Evolutionary conservation across 2,797 vertebrate genomes (phyloP).

Genomic region (Falco columbarius): DNA sequence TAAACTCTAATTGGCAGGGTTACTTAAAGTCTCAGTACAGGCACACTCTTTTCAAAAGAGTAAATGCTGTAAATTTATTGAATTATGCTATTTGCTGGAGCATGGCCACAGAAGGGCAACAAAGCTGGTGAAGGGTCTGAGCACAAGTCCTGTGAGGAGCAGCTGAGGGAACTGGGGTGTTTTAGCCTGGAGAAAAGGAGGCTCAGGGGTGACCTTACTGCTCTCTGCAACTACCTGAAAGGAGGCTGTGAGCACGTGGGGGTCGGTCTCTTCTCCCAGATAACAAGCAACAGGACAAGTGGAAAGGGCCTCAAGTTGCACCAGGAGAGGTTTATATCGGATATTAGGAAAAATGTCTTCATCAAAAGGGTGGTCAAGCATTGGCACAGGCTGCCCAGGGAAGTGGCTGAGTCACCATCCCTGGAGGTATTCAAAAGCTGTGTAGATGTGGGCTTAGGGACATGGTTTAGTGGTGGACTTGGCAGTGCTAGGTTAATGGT

Average conservation of each 20-base stretch:
- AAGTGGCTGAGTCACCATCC: neutral
- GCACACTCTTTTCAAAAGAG: neutral
- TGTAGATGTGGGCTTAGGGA: too few relatives aligned
- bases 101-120: neutral
- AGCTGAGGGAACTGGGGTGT: neutral
- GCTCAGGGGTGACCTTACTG: neutral
- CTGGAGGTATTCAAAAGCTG: neutral
- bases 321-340: neutral
- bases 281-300: neutral
- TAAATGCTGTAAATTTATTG: neutral
- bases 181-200: neutral
- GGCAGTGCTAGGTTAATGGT: neutral
- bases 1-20: constrained; percentile 21
- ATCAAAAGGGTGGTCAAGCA: neutral
- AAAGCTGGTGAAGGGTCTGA: neutral
- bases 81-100: neutral
- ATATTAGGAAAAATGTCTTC: neutral
- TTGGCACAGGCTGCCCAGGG: neutral
- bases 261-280: neutral
- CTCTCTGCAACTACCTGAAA: neutral
- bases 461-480: neutral
- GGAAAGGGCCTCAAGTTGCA: neutral
- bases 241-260: neutral
- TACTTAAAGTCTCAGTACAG: neutral
- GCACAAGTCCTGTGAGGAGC: neutral